A percentile compares a stretch with the other conserved stretches of the same genome.
phyloP scores from a whole-genome alignment of 2,888 invertebrate genomes.

The Petrolisthes cinctipes region DNA sequence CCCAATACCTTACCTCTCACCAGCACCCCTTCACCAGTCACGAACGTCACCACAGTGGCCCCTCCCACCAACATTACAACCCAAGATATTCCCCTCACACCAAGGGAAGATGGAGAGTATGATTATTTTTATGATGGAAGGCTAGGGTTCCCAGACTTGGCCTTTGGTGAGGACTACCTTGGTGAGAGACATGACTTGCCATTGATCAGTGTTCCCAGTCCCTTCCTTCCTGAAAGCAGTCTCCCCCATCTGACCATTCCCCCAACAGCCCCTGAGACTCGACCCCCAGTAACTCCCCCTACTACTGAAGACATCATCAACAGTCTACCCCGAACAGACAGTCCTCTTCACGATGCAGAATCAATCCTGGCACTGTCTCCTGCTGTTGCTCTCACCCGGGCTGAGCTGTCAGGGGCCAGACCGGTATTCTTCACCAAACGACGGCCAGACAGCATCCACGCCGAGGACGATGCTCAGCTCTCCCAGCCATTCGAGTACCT shows the following conservation, averaged over 20 bases:
- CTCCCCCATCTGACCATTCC: neutral
- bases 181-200: conserved; percentile 5
- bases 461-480: conserved; percentile 1
- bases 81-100: neutral
- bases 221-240: neutral
- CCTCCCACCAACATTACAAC: neutral
- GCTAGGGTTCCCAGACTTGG: conserved; percentile 18
- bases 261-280: neutral
- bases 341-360: neutral
- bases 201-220: conserved; percentile 13
- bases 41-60: neutral
- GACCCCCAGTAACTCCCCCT: neutral
- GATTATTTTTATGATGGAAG: conserved; percentile 49
- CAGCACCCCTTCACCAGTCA: conserved; percentile 6
- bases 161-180: conserved; percentile 39
- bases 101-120: conserved; percentile 14
- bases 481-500: conserved; percentile 38
- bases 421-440: conserved; percentile 31
- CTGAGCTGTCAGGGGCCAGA: conserved; percentile 26
- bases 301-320: neutral
- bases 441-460: neutral
- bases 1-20: neutral
- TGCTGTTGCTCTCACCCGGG: conserved; percentile 26
- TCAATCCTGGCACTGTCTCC: conserved; percentile 15
- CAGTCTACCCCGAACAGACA: neutral